A percentile compares a stretch with the other conserved stretches of the same genome.
Conservation (phyloP, 2,113 vertebrate genomes). For the Melanocharis versteri region DNA sequence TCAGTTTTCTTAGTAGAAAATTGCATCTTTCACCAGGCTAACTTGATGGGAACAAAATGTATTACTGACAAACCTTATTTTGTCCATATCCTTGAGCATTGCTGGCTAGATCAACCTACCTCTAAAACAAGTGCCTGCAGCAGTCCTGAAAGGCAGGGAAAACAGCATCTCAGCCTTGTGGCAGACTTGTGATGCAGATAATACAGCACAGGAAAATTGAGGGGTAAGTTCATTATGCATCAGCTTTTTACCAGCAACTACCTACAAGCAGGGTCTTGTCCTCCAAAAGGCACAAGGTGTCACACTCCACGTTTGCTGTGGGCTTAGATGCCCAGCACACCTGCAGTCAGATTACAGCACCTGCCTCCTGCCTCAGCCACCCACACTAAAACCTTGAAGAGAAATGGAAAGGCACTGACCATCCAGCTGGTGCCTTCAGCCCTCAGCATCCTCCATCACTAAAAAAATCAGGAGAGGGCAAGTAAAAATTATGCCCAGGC, state of each 20-base stretch:
- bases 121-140: neutral
- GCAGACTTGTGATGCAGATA: neutral
- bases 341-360: neutral
- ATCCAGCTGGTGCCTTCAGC: neutral
- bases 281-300: neutral
- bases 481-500: neutral
- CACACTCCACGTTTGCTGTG: neutral
- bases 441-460: neutral
- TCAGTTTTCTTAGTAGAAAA: neutral
- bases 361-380: neutral
- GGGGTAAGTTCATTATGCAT: neutral
- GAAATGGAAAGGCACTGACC: neutral
- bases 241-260: neutral
- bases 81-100: neutral
- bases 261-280: neutral
- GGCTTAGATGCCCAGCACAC: neutral
- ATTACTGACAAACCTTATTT: neutral
- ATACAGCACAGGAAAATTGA: neutral
- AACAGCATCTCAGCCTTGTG: neutral
- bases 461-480: neutral
- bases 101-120: neutral
- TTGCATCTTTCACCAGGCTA: neutral
- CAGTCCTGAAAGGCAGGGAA: neutral
- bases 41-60: neutral
- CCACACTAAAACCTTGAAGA: neutral